Evolutionary conservation across 2,797 vertebrate species (phyloP).

Genomic region (Hirundo rustica): DNA sequence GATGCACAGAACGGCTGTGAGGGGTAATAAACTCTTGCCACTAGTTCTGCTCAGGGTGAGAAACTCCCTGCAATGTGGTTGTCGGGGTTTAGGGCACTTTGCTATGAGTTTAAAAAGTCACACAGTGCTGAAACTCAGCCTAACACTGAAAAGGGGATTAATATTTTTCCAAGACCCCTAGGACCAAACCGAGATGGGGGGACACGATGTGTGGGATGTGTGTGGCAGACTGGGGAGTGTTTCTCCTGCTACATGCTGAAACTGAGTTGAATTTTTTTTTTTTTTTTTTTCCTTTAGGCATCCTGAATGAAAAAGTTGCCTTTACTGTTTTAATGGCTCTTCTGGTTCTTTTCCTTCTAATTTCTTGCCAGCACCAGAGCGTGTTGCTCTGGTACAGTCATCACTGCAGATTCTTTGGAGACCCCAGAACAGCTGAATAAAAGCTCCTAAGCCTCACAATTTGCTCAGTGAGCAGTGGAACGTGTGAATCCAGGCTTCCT

Average conservation of each 20-base stretch:
- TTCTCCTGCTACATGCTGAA: background rate
- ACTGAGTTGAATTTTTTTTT: background rate
- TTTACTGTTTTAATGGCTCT: constrained; percentile 21
- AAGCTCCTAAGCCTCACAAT: constrained; percentile 27
- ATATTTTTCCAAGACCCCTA: background rate
- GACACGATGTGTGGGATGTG: background rate
- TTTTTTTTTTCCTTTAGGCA: background rate
- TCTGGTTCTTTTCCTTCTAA: constrained; percentile 53
- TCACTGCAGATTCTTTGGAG: constrained; percentile 11
- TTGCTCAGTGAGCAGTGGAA: constrained; percentile 20
- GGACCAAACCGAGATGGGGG: background rate
- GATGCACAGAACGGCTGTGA: background rate
- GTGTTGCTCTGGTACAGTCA: background rate
- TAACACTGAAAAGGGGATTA: background rate
- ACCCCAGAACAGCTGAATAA: background rate
- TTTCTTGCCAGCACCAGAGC: constrained; percentile 2
- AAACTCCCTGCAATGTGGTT: background rate
- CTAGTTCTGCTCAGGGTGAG: background rate
- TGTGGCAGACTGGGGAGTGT: background rate
- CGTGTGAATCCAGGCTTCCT: constrained; percentile 23
- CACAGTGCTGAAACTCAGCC: background rate
- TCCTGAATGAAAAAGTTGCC: constrained; percentile 25
- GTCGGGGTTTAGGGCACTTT: background rate
- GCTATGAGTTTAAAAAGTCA: background rate
- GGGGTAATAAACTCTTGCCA: background rate